Base-by-base conservation (phyloP, 2,113 vertebrate species). In the Spheniscus mendiculus region DNA sequence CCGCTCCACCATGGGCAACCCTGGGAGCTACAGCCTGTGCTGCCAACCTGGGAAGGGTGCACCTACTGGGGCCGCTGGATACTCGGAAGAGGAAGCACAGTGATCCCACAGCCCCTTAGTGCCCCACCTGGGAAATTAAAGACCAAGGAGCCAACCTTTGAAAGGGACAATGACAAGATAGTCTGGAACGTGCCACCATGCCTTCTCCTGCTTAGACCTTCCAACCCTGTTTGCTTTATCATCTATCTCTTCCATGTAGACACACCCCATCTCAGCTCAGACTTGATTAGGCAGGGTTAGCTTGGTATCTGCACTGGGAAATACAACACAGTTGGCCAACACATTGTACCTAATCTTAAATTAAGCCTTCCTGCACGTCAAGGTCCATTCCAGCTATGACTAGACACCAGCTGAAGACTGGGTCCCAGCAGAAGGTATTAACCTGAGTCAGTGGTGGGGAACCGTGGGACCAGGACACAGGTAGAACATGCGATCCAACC, bases 11-110 rank as follows among this genome's bases (percentile, higher is more conserved):
- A 0, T 0, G 0, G 47, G 49, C 84, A 87, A 3, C 44, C 49
- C 80, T 0, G 0, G 65, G 45, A 89, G 63, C 38, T 1, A 0
- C 22, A 66, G 89, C 26, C 65, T 38, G 61, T 0, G 1, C 53
- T 59, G 70, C 61, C 85, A 36, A 61, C 38, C 61, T 74, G 80
- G 38, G 18, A 89, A 44, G n/a, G n/a, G 23, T 26, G 50, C 49
- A 10, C 36, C 10, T 0, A 0, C 49, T 15, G 4, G 15, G 16
- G 44, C 53, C 32, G 5, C 49, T 13, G 53, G 34, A 53, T 42
- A 42, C 58, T 6, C 15, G 11, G 5, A 42, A 82, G 25, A 40
- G 29, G 11, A 74, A 32, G 17, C 59, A 53, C 25, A 9, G 52
- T 7, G 26, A 59, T 11, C 53, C 56, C 49, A 42, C 21, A 58